A percentile compares a stretch with the other conserved stretches of the same genome.
Evolutionary conservation across 2,888 invertebrate genomes (phyloP).

Genomic region (Philonicus albiceps): DNA sequence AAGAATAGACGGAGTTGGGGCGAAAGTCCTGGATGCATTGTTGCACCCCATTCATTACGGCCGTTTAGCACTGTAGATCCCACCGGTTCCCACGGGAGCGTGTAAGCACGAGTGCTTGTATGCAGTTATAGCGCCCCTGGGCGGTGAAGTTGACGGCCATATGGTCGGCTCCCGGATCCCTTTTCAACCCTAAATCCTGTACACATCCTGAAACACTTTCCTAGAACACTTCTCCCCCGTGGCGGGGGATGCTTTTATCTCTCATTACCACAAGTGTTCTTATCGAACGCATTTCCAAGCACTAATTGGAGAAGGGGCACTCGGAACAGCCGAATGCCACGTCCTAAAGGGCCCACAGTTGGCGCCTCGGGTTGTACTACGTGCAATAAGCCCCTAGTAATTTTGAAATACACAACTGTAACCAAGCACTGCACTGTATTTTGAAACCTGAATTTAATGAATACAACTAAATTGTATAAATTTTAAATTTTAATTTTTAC

Average conservation of each 20-base stretch:
- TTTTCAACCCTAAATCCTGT: not conserved
- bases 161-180: not conserved
- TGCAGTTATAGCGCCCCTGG: not conserved
- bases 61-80: not conserved
- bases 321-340: not conserved
- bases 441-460: not conserved
- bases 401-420: not conserved
- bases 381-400: not conserved
- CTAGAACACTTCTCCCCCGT: not conserved
- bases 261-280: slow-evolving; percentile 16
- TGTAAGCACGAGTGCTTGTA: not conserved
- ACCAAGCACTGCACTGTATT: no score
- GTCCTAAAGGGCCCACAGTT: not conserved
- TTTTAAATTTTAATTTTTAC: no score
- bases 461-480: no score
- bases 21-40: slow-evolving; percentile 3
- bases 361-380: not conserved
- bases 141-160: not conserved
- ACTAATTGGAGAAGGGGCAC: not conserved
- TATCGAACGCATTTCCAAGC: not conserved
- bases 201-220: not conserved
- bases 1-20: not conserved
- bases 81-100: not conserved
- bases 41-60: slow-evolving; percentile 5
- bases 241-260: slow-evolving; percentile 10